Evolutionary conservation across 2,797 vertebrate genomes (phyloP).

Genomic region (Sebastes elongatus): DNA sequence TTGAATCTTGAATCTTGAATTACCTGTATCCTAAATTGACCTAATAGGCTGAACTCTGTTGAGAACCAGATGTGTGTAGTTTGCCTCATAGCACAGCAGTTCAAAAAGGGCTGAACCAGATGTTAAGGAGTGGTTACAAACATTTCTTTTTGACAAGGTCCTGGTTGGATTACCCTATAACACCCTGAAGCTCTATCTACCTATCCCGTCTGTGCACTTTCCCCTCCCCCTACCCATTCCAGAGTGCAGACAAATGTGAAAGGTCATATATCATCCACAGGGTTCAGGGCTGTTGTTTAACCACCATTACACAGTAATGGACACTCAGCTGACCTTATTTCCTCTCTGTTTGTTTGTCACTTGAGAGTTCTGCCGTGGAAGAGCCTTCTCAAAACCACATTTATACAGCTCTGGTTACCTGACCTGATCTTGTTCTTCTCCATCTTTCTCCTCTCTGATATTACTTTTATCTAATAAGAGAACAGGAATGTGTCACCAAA

Average conservation of each 20-base stretch:
- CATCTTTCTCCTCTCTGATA: background rate
- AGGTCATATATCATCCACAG: conserved; percentile 59
- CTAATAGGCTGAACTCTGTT: background rate
- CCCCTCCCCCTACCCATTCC: conserved; percentile 20
- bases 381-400: conserved; percentile 4
- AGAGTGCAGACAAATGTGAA: conserved; percentile 53
- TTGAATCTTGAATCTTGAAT: too few relatives aligned
- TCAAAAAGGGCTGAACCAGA: conserved; percentile 14
- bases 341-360: conserved; percentile 58
- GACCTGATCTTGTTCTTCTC: conserved; percentile 13
- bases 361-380: conserved; percentile 35
- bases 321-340: conserved; percentile 42
- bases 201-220: background rate
- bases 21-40: background rate
- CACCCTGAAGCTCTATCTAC: conserved; percentile 13
- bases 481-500: conserved; percentile 12
- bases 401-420: conserved; percentile 21
- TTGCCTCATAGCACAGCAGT: background rate
- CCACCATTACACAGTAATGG: conserved; percentile 35
- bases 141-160: conserved; percentile 4
- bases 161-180: conserved; percentile 43
- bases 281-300: conserved; percentile 53
- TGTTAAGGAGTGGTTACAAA: conserved; percentile 1
- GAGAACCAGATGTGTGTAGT: conserved; percentile 21
- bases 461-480: too few relatives aligned